Percentiles rank a stretch among this genome's conserved stretches.
Conservation (phyloP, 2,113 vertebrate genomes). For the Eptatretus burgeri region DNA sequence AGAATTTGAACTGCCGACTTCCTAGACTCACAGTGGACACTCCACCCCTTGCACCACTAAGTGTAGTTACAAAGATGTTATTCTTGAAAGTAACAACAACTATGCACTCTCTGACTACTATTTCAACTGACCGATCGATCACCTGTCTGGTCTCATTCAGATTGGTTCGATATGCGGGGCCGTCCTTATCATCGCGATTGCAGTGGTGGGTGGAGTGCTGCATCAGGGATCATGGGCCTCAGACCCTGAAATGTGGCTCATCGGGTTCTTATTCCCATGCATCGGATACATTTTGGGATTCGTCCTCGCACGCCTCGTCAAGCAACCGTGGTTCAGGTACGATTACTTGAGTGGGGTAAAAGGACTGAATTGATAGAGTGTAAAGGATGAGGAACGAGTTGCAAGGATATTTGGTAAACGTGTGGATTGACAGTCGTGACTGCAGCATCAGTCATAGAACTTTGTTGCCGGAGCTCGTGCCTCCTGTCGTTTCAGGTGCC, state of each 20-base stretch:
- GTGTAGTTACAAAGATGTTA: no score
- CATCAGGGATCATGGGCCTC: conserved; percentile 67
- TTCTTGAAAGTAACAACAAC: no score
- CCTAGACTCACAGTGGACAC: no score
- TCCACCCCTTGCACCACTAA: no score
- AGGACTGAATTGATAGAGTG: neutral
- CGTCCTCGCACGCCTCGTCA: conserved; percentile 33
- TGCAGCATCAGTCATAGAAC: neutral
- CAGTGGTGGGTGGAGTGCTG: conserved; percentile 51
- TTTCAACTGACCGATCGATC: no score
- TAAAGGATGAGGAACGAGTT: neutral
- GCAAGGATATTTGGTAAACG: neutral
- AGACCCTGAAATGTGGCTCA: conserved; percentile 44
- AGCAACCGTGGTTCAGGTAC: conserved; percentile 58
- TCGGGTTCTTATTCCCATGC: conserved; percentile 52
- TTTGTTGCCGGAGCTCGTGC: neutral
- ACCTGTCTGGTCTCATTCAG: conserved; percentile 15
- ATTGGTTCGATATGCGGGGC: conserved; percentile 39
- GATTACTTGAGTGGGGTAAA: neutral
- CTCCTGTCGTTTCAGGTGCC: conserved; percentile 24
- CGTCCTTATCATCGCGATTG: conserved; percentile 32
- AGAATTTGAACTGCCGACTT: no score
- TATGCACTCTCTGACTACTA: no score
- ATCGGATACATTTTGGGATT: conserved; percentile 47
- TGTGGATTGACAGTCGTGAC: no score